Percentiles rank a stretch among this genome's conserved stretches.
Conservation (phyloP, 2,113 vertebrate genomes). For the Bubo blakistoni region DNA sequence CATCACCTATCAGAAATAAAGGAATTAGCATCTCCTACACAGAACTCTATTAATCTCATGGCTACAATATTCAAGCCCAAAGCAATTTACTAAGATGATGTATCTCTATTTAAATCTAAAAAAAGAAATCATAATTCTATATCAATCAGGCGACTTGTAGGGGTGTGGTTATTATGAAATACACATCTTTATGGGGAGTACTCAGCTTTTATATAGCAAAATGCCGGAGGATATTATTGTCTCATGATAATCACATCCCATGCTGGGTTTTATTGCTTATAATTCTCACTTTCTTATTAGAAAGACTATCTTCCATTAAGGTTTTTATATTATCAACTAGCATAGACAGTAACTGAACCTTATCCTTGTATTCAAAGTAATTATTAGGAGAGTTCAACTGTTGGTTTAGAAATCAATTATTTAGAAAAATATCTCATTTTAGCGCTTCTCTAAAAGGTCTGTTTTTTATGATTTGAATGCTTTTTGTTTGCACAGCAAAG, state of each 20-base stretch:
- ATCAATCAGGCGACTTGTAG: background rate
- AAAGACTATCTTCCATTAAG: constrained; percentile 37
- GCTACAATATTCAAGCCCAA: background rate
- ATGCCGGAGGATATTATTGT: constrained; percentile 32
- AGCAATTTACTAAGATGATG: constrained; percentile 11
- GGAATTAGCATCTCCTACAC: background rate
- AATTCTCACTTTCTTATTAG: constrained; percentile 52
- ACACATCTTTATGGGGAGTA: background rate
- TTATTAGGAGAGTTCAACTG: constrained; percentile 22
- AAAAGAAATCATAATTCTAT: background rate
- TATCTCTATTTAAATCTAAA: constrained; percentile 14
- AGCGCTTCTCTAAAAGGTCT: background rate
- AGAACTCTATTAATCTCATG: background rate
- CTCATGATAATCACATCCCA: constrained; percentile 12
- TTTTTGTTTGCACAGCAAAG: constrained; percentile 12
- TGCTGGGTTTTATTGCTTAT: constrained; percentile 40
- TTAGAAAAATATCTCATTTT: constrained; percentile 21
- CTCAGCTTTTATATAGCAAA: background rate
- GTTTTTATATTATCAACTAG: constrained; percentile 46
- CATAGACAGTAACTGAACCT: constrained; percentile 30
- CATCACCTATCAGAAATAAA: background rate
- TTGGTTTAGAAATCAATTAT: constrained; percentile 37
- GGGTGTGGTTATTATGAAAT: constrained; percentile 32
- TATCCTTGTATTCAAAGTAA: constrained; percentile 25
- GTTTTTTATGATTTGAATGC: background rate